phyloP scores from a whole-genome alignment of 2,113 vertebrate species.

The Cinclus mexicanus region DNA sequence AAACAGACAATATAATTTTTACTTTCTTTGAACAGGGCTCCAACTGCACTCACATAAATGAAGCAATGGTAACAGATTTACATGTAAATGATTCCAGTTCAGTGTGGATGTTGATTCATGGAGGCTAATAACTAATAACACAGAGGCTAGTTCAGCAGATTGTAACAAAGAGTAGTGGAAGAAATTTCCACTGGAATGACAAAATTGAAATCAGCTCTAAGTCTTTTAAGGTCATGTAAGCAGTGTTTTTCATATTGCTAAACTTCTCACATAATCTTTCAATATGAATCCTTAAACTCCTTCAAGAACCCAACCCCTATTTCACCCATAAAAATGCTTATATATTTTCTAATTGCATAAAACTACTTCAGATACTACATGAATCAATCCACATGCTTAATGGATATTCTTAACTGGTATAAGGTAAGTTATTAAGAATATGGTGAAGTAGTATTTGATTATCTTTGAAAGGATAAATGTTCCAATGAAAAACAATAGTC shows the following conservation, averaged over 20 bases:
- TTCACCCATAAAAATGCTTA: background rate
- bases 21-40: background rate
- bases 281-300: background rate
- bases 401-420: background rate
- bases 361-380: background rate
- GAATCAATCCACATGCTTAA: background rate
- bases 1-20: background rate
- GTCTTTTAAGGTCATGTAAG: background rate
- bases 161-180: background rate
- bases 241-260: background rate
- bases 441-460: background rate
- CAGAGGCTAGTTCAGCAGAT: background rate
- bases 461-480: background rate
- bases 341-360: background rate
- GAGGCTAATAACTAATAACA: background rate
- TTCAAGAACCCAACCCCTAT: background rate
- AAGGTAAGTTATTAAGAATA: background rate
- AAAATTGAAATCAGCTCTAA: slow-evolving; percentile 2
- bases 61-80: background rate
- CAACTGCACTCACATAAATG: background rate
- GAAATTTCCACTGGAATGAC: background rate
- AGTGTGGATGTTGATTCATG: background rate
- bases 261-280: background rate
- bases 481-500: background rate
- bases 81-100: background rate